phyloP scores from a whole-genome alignment of 2,797 vertebrate species.

The Phoebastria nigripes region DNA sequence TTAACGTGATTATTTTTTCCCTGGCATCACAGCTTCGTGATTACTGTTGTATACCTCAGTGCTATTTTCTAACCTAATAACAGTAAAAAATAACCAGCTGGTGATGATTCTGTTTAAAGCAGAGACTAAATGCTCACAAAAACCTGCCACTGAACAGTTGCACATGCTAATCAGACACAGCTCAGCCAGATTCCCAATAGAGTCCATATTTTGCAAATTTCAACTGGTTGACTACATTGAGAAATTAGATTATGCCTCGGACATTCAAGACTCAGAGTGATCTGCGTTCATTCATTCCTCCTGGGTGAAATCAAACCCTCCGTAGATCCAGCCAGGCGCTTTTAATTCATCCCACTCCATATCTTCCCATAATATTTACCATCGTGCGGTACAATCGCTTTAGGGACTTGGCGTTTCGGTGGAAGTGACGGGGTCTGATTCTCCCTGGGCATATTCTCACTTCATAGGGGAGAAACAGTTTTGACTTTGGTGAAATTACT shows the following conservation, averaged over 20 bases:
- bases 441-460: background rate
- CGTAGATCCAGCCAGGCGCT: background rate
- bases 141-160: constrained; percentile 51
- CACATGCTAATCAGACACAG: constrained; percentile 49
- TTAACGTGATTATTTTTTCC: constrained; percentile 74
- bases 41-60: constrained; percentile 72
- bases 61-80: constrained; percentile 72
- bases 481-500: background rate
- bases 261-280: background rate
- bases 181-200: constrained; percentile 42
- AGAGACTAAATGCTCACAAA: constrained; percentile 44
- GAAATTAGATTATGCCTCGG: constrained; percentile 46
- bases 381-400: background rate
- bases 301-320: constrained; percentile 38
- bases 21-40: constrained; percentile 66
- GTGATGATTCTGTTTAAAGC: constrained; percentile 66
- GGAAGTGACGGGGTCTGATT: background rate
- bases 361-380: constrained; percentile 10
- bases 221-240: constrained; percentile 54
- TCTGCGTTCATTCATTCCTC: background rate
- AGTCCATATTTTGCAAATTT: constrained; percentile 52
- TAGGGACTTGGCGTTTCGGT: background rate
- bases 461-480: rapidly evolving
- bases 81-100: constrained; percentile 71
- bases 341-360: constrained; percentile 20